A percentile compares a stretch with the other conserved stretches of the same genome.
Conservation (phyloP, 2,888 invertebrate species). For the Incurvaria masculella region DNA sequence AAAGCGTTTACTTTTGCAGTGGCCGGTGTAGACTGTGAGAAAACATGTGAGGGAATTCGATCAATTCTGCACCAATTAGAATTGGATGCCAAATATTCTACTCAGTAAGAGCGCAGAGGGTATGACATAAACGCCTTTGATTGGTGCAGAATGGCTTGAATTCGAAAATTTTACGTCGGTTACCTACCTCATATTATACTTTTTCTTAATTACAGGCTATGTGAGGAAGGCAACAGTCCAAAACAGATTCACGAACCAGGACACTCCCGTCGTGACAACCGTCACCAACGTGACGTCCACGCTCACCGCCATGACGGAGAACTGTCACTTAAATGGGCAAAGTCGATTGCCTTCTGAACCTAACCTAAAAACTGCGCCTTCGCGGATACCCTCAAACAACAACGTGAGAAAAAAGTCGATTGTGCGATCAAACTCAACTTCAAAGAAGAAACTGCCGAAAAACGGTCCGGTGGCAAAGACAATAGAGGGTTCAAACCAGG, state of each 20-base stretch:
- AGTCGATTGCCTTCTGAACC: constrained; percentile 42
- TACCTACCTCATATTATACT: no score
- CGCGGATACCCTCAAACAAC: constrained; percentile 27
- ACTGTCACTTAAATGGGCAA: constrained; percentile 47
- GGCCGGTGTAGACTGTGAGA: no score
- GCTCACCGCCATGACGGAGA: constrained; percentile 42
- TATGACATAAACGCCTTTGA: no score
- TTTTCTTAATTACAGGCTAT: no score
- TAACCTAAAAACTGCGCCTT: constrained; percentile 29
- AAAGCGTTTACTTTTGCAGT: no score
- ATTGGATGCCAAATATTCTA: no score
- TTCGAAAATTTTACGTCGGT: no score
- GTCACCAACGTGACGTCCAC: constrained; percentile 41
- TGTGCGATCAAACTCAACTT: constrained; percentile 40
- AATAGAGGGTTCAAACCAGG: constrained; percentile 34
- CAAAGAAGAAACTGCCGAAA: constrained; percentile 43
- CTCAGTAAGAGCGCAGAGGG: no score
- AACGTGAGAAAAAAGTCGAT: constrained; percentile 42
- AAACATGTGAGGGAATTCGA: no score
- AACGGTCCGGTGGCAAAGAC: constrained; percentile 26
- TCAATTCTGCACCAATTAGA: no score
- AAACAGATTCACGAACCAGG: constrained; percentile 25
- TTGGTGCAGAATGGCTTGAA: no score
- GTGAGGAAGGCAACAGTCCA: background rate
- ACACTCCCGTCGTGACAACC: constrained; percentile 28